Percentiles rank a stretch among this genome's conserved stretches.
These are phyloP conservation scores for Rhopalosiphum maidis DNA, from an alignment of 1,140 invertebrate species.

Conservation along the genomic window DNA sequence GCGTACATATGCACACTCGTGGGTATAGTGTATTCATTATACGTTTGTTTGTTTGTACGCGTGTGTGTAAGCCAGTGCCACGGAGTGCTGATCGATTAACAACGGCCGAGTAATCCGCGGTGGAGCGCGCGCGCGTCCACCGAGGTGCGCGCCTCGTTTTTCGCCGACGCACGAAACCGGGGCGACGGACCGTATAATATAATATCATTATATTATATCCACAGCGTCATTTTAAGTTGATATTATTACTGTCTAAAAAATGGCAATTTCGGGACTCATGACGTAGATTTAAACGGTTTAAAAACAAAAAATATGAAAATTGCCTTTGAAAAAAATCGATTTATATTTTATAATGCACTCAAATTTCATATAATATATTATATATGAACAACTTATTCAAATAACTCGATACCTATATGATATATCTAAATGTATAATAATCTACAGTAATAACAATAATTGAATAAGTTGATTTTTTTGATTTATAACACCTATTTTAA, in stretches of 20 bases:
- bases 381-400: too few species aligned
- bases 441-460: too few species aligned
- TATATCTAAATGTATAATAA: too few species aligned
- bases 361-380: too few species aligned
- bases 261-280: not conserved
- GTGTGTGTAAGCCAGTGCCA: not conserved
- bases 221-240: not conserved
- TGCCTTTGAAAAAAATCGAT: too few species aligned
- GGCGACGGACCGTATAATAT: not conserved
- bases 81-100: conserved; percentile 29
- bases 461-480: too few species aligned
- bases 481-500: too few species aligned
- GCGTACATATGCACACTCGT: not conserved
- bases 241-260: not conserved
- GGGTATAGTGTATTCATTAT: not conserved
- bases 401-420: too few species aligned
- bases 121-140: conserved; percentile 13
- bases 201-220: not conserved
- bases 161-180: not conserved
- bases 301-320: too few species aligned
- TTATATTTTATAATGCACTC: too few species aligned
- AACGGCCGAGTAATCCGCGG: not conserved
- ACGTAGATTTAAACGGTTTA: too few species aligned
- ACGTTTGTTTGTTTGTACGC: not conserved
- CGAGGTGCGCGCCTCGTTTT: not conserved